Base-by-base conservation (phyloP, 2,797 vertebrate genomes). In the Enteromius fasciolatus region DNA sequence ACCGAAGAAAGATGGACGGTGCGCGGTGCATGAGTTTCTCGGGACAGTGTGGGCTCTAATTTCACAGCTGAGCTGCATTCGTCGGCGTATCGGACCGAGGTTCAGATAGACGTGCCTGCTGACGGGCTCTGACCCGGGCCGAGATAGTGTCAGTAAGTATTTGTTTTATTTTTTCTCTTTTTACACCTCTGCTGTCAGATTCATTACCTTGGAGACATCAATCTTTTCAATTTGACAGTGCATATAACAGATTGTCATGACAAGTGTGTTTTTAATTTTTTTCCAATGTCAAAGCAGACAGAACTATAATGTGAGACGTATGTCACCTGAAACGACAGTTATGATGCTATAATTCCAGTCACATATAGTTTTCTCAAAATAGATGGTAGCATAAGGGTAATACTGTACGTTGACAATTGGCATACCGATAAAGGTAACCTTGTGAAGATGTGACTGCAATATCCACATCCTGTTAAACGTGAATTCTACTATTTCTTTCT, bases 51-150 rank as follows among this genome's bases (percentile, higher is more conserved):
- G 87, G 89, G 75, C 86, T 89, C 87, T 91, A 92, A 93, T 94
- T 94, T 94, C 94, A 93, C 92, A 93, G 92, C 82, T 89, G 91
- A 93, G 87, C 87, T 93, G 86, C 83, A 66, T 82, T 88, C 69
- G 39, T 85, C 83, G 9, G 87, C 82, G 72, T 86, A 57, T 85
- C 89, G 89, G 87, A 87, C 86, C 90, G n/a, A 14, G 85, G 83
- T 86, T 85, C 89, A 87, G 91, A 90, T 82, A 80, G 73, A 88
- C 83, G 72, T 8, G 86, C 76, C 74, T 91, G 90, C 64, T 88
- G 46, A n/a, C 66, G 88, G 85, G 83, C 86, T 88, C 74, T 82
- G 83, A 89, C 91, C 88, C 89, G 86, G 86, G 75, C 83, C 64
- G 73, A 41, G 70, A 84, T 85, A 80, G 48, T 85, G 54, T 84